A percentile compares a stretch with the other conserved stretches of the same genome.
Evolutionary conservation across 2,797 vertebrate genomes (phyloP).

Genomic region (Intellagama lesueurii): DNA sequence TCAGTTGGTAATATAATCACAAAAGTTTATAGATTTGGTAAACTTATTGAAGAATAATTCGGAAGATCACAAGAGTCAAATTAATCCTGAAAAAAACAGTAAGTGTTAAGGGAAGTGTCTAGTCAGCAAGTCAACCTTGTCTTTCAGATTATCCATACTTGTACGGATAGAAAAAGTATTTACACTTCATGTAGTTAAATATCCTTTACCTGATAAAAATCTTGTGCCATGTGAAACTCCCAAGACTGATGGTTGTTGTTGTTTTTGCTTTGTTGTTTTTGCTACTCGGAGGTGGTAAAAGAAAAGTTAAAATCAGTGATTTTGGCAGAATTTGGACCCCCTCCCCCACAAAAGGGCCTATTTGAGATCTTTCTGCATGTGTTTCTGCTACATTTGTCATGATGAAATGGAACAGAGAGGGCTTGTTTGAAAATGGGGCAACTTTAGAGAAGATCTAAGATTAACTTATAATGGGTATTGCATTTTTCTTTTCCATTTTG

Average conservation of each 20-base stretch:
- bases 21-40: background rate
- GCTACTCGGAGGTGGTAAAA: too few relatives aligned
- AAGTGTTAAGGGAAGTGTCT: background rate
- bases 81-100: background rate
- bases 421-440: background rate
- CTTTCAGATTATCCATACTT: background rate
- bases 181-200: background rate
- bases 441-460: background rate
- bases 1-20: fast-evolving
- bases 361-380: background rate
- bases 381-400: background rate
- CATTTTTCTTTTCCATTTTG: background rate
- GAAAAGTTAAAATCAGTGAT: too few relatives aligned
- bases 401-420: background rate
- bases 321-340: too few relatives aligned
- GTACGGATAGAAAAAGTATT: background rate
- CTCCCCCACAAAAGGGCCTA: background rate
- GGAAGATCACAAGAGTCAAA: background rate
- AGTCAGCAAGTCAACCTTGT: background rate
- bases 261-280: too few relatives aligned
- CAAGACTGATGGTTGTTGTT: background rate
- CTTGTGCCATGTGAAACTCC: background rate
- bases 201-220: background rate
- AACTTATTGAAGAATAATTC: constrained; percentile 1
- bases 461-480: background rate